Percentiles rank a stretch among this genome's conserved stretches.
These are phyloP conservation scores for Zelleria hepariella DNA, from an alignment of 2,888 invertebrate genomes.

Conservation along the genomic window DNA sequence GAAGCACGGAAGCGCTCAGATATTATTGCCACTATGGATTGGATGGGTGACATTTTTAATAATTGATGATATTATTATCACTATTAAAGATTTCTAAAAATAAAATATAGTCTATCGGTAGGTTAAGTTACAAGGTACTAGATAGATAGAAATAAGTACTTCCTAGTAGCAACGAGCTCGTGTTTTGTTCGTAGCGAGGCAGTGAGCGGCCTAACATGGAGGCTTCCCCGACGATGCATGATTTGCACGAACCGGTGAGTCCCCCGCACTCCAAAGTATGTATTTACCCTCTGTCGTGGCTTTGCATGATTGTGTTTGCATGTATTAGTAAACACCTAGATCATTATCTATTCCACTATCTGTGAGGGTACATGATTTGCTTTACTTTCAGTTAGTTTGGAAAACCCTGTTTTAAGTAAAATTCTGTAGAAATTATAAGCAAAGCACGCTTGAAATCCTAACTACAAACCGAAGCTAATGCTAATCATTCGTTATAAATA, in stretches of 20 bases:
- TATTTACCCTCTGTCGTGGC: not conserved
- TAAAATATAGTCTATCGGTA: too few species aligned
- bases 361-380: not conserved
- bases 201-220: constrained; percentile 63
- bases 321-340: not conserved
- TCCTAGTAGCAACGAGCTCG: constrained; percentile 64
- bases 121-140: too few species aligned
- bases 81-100: too few species aligned
- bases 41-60: too few species aligned
- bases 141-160: constrained; percentile 5
- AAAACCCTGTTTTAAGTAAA: not conserved
- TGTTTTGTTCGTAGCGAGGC: constrained; percentile 65
- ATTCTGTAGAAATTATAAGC: not conserved
- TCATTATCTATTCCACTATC: too few species aligned
- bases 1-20: too few species aligned
- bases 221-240: constrained; percentile 72
- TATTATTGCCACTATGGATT: too few species aligned
- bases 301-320: not conserved
- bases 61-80: too few species aligned
- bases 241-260: constrained; percentile 73
- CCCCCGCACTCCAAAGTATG: constrained; percentile 11
- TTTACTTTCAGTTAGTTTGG: not conserved
- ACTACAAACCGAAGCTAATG: not conserved
- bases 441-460: not conserved
- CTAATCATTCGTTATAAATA: not conserved